Percentiles rank a stretch among this genome's conserved stretches.
Conservation (phyloP, 2,113 vertebrate genomes). For the Montifringilla adamsi region DNA sequence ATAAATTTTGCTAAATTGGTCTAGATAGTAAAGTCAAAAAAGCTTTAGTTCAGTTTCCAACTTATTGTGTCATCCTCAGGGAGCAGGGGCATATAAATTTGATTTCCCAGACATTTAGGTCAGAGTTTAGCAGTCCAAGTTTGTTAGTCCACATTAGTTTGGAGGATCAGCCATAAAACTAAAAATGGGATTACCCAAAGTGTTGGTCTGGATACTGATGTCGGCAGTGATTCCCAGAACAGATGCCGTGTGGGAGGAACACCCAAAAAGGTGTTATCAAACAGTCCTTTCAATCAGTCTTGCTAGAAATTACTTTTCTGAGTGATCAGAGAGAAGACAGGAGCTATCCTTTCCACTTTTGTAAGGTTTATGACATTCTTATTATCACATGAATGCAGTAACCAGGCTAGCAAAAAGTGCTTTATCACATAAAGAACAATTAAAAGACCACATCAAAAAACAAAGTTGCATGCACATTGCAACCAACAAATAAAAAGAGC, state of each 20-base stretch:
- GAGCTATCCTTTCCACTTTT: background rate
- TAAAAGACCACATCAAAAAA: background rate
- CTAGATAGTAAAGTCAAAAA: background rate
- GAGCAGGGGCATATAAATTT: background rate
- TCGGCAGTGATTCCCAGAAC: background rate
- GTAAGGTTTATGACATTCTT: background rate
- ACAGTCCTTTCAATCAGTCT: background rate
- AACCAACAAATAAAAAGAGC: background rate
- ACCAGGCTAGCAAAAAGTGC: background rate
- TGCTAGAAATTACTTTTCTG: background rate
- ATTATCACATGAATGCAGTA: fast-evolving
- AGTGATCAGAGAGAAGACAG: background rate
- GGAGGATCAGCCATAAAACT: background rate
- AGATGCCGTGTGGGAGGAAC: background rate
- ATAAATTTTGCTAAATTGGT: background rate
- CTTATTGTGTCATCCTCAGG: background rate
- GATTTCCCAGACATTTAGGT: background rate
- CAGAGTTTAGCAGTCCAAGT: background rate
- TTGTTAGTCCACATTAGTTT: background rate
- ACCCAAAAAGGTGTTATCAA: background rate
- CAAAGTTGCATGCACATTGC: background rate
- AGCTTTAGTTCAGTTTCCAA: background rate
- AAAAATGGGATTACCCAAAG: background rate
- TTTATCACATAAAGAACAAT: background rate
- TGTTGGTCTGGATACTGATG: background rate